Evolutionary conservation across 1,140 invertebrate genomes (phyloP).

Genomic region (Penaeus chinensis): DNA sequence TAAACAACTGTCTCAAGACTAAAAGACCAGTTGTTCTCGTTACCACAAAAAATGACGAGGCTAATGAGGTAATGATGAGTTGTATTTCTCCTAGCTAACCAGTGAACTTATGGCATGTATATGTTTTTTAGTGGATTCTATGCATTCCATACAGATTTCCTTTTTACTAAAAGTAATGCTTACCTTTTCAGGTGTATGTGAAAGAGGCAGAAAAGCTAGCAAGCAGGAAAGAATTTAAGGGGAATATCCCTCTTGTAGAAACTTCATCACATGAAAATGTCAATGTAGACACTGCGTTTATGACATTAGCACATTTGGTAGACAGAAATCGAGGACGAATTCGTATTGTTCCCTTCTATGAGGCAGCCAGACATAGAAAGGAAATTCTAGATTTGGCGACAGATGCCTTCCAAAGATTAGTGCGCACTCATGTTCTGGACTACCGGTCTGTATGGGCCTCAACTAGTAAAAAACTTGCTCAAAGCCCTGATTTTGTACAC

Average conservation of each 20-base stretch:
- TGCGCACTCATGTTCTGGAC: conserved; percentile 74
- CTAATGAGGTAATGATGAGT: conserved; percentile 74
- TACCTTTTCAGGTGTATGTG: conserved; percentile 74
- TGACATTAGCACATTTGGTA: conserved; percentile 91
- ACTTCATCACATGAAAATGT: conserved; percentile 97
- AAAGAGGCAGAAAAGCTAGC: conserved; percentile 90
- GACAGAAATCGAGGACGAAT: conserved; percentile 79
- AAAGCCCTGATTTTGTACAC: conserved; percentile 84
- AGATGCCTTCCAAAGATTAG: conserved; percentile 80
- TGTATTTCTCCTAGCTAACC: neutral
- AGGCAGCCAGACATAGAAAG: conserved; percentile 86
- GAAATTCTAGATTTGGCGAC: conserved; percentile 90
- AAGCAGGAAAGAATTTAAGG: conserved; percentile 81
- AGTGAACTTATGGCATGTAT: neutral
- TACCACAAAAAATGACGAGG: conserved; percentile 97
- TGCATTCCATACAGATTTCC: neutral
- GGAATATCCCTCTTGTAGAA: conserved; percentile 87
- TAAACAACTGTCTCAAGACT: conserved; percentile 87
- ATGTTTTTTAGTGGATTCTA: neutral
- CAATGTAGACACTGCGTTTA: conserved; percentile 94
- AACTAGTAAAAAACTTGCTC: conserved; percentile 85
- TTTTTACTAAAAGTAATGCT: neutral
- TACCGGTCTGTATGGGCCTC: conserved; percentile 88
- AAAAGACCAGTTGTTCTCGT: conserved; percentile 96
- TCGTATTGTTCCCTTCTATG: conserved; percentile 85